Evolutionary conservation across 2,797 vertebrate genomes (phyloP).

Genomic region (Chloroceryle inda): DNA sequence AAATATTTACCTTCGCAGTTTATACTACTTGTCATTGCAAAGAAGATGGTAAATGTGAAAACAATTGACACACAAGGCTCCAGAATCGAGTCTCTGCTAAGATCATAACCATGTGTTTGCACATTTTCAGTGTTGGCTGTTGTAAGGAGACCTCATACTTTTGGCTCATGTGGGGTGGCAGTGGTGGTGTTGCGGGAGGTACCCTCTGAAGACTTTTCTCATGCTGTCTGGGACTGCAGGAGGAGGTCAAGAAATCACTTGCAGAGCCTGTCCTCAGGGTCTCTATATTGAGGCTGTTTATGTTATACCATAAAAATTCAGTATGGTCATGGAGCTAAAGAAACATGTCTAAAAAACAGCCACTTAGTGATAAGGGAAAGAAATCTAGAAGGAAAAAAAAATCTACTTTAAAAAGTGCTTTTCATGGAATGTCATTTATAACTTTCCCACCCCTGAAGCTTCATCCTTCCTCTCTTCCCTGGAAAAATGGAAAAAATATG

Average conservation of each 20-base stretch:
- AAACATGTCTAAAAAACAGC: not conserved
- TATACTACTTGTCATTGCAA: not conserved
- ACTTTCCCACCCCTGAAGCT: not conserved
- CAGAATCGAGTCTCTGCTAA: not conserved
- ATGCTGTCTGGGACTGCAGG: not conserved
- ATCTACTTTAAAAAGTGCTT: not conserved
- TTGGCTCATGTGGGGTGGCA: not conserved
- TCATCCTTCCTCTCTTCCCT: not conserved
- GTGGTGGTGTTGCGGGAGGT: accelerated
- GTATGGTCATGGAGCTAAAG: not conserved
- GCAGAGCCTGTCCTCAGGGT: not conserved
- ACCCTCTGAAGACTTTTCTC: not conserved
- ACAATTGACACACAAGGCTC: not conserved
- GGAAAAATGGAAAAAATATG: not conserved
- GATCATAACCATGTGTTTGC: not conserved
- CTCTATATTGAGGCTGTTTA: not conserved
- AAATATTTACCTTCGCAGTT: not conserved
- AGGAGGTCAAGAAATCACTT: not conserved
- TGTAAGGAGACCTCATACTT: not conserved
- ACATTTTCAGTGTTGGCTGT: not conserved
- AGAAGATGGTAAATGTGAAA: conserved; percentile 36
- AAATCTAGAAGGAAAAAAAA: not conserved
- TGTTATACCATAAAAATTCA: not conserved
- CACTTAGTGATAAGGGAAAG: not conserved
- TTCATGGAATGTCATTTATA: not conserved